Percentiles rank a stretch among this genome's conserved stretches.
phyloP scores from a whole-genome alignment of 2,797 vertebrate species.

The Rhinella marina region DNA sequence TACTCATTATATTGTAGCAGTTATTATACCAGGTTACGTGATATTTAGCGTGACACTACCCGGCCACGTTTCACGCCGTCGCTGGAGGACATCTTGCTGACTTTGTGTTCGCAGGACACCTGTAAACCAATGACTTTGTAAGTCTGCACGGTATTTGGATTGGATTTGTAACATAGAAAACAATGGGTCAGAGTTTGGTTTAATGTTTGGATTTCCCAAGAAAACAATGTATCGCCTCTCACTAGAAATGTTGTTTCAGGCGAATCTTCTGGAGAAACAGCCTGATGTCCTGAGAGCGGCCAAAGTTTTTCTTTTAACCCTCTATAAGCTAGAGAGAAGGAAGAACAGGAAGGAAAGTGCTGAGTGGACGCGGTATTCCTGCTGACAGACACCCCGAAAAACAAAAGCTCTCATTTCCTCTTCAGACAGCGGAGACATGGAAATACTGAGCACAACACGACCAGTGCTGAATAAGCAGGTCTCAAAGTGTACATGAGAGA shows the following conservation, averaged over 20 bases:
- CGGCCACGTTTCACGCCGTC: neutral
- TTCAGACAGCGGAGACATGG: slow-evolving; percentile 1
- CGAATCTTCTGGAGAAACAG: slow-evolving; percentile 8
- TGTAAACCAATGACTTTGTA: neutral
- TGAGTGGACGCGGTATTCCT: neutral
- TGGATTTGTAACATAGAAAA: neutral
- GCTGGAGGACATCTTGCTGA: neutral
- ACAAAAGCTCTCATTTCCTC: slow-evolving; percentile 26
- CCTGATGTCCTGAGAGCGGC: neutral
- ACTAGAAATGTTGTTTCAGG: slow-evolving; percentile 13
- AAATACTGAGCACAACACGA: neutral
- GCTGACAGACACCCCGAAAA: slow-evolving; percentile 40
- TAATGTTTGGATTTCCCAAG: slow-evolving; percentile 8
- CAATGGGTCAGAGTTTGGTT: slow-evolving; percentile 5
- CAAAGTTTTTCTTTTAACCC: slow-evolving; percentile 17
- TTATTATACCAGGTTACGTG: neutral
- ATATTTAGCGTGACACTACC: neutral
- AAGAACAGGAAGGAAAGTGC: slow-evolving; percentile 45
- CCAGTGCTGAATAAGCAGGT: slow-evolving; percentile 3
- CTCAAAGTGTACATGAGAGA: neutral
- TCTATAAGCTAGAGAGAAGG: neutral
- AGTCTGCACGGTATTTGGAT: neutral
- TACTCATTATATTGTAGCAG: too few relatives aligned
- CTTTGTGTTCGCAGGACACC: neutral
- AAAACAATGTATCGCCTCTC: neutral